Conservation (phyloP, 1,140 invertebrate genomes). For the Formica exsecta region DNA sequence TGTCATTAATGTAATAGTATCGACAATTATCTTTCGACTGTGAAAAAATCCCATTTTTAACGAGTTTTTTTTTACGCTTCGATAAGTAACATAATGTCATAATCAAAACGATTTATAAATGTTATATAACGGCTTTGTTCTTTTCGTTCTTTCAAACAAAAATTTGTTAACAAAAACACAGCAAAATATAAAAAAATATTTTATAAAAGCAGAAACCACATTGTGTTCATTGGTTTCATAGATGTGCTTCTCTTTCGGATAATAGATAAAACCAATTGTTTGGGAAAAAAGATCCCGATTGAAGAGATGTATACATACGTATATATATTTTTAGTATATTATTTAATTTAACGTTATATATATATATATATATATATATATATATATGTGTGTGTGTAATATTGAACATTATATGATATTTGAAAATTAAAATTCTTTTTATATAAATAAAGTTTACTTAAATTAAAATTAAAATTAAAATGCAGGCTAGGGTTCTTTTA, state of each 20-base stretch:
- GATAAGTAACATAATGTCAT: neutral
- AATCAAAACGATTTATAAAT: neutral
- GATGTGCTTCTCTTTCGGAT: neutral
- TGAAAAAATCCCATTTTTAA: neutral
- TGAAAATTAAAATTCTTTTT: neutral
- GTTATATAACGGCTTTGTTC: neutral
- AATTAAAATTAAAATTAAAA: neutral
- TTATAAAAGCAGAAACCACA: neutral
- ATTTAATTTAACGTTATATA: too few relatives aligned
- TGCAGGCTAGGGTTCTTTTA: neutral
- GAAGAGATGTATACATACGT: too few relatives aligned
- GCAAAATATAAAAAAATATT: neutral
- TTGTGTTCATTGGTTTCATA: neutral
- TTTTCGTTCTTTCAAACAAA: neutral
- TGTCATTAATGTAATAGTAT: neutral
- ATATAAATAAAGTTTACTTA: neutral
- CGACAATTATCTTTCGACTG: neutral
- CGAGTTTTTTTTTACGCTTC: neutral
- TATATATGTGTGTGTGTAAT: neutral
- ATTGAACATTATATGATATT: neutral
- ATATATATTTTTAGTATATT: too few relatives aligned
- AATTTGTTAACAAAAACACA: neutral
- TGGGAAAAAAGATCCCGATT: neutral
- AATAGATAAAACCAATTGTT: neutral
- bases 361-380: neutral